Base-by-base conservation (phyloP, 1,140 invertebrate genomes). In the Aradophagus sp. region DNA sequence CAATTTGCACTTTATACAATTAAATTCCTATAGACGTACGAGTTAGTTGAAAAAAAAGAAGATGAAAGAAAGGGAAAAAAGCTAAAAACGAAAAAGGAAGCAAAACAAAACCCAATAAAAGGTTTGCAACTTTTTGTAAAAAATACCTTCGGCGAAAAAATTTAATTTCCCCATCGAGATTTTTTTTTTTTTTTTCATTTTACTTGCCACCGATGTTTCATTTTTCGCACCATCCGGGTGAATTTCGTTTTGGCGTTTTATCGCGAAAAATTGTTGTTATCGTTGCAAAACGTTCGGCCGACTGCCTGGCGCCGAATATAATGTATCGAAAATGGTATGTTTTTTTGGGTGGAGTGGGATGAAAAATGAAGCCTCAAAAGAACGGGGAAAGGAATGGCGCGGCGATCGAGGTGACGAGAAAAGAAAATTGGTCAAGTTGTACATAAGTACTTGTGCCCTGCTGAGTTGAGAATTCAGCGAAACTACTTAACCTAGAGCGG, bases 1-100 rank as follows among this genome's bases (percentile, higher is more conserved):
- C 59, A 71, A 71, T 71, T 71, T 53, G 55, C 68, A 63, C 68
- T 65, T 71, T 70, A 59, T 65, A 61, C 59, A 53, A 71, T 71
- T 71, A 65, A 65, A 42, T 47, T 48, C 39, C 50, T 56, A 59
- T 53, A 70, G 45, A 59, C 45, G 44, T 45, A 32, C 41, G 44
- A 29, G 44, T 19, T 19, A 27, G n/a, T 36, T 20, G 35, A 13
- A 23, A 26, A 14, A 26, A 2, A 19, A 11, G 14, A 23, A 14
- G 27, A 47, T 1, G 12, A 12, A n/a, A 32, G 38, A 38, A 62
- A 62, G 56, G n/a, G n/a, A n/a, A n/a, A n/a, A n/a, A n/a, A n/a
- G n/a, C n/a, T n/a, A n/a, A n/a, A n/a, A n/a, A n/a, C n/a, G n/a
- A n/a, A n/a, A n/a, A n/a, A n/a, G n/a, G n/a, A n/a, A n/a, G n/a